These are phyloP conservation scores for Carcharodon carcharias DNA, from an alignment of 2,797 vertebrate genomes.

Conservation along the genomic window DNA sequence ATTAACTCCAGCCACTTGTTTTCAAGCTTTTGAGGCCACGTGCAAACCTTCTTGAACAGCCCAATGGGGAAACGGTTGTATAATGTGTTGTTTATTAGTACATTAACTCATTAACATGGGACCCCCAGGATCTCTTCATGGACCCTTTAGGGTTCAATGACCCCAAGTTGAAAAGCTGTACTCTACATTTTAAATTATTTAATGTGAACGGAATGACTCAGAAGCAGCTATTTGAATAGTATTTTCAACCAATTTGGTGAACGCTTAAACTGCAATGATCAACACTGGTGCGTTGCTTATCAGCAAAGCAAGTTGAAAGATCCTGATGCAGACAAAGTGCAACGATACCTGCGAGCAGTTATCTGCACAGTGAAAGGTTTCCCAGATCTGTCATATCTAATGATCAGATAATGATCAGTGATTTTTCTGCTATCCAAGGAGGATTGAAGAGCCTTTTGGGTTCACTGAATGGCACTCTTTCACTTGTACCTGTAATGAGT, in stretches of 20 bases:
- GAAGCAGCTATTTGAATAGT: neutral
- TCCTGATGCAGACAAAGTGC: neutral
- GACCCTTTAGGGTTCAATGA: neutral
- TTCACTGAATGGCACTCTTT: neutral
- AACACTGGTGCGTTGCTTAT: neutral
- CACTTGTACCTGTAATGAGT: neutral
- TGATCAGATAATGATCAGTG: neutral
- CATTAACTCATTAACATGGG: neutral
- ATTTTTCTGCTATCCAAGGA: neutral
- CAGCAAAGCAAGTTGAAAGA: neutral
- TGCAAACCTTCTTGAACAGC: no score
- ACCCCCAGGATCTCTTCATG: neutral
- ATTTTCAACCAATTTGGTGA: neutral
- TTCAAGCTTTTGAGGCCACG: neutral
- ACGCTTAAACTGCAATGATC: neutral
- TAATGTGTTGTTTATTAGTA: neutral
- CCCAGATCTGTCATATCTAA: neutral
- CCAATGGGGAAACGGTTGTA: neutral
- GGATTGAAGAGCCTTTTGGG: neutral
- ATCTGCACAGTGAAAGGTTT: neutral
- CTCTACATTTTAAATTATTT: neutral
- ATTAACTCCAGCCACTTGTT: neutral
- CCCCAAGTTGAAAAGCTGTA: neutral
- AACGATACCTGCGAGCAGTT: neutral
- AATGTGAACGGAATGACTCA: neutral